Evolutionary conservation across 2,797 vertebrate genomes (phyloP).

Genomic region (Neosilurus mollespiculum): DNA sequence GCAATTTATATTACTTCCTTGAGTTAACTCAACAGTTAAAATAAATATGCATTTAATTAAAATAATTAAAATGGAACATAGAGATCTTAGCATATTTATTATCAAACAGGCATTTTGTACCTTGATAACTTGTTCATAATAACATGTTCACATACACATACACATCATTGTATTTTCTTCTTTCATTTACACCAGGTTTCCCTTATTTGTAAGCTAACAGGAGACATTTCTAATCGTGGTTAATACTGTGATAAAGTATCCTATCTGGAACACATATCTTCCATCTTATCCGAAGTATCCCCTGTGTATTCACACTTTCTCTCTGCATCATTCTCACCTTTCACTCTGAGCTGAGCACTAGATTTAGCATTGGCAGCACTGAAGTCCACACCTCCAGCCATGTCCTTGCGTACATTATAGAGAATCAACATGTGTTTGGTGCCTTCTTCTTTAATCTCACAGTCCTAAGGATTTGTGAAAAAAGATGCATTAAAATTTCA

Average conservation of each 20-base stretch:
- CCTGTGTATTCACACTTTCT: conserved; percentile 1
- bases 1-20: neutral
- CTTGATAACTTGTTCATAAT: conserved; percentile 3
- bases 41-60: neutral
- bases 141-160: neutral
- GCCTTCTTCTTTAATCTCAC: conserved; percentile 95
- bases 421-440: conserved; percentile 83
- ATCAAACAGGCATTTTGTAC: neutral
- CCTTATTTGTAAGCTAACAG: neutral
- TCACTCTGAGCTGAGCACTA: conserved; percentile 91
- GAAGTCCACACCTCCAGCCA: conserved; percentile 90
- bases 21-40: conserved; percentile 50
- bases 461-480: conserved; percentile 74
- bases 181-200: neutral
- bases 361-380: conserved; percentile 94
- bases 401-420: conserved; percentile 85
- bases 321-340: conserved; percentile 76
- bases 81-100: neutral
- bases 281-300: neutral
- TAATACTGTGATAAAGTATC: neutral
- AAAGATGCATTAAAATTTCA: neutral
- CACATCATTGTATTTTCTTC: conserved; percentile 1
- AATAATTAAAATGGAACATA: neutral
- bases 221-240: neutral
- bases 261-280: neutral